Evolutionary conservation across 2,888 invertebrate genomes (phyloP).

Genomic region (Thumatha senex): DNA sequence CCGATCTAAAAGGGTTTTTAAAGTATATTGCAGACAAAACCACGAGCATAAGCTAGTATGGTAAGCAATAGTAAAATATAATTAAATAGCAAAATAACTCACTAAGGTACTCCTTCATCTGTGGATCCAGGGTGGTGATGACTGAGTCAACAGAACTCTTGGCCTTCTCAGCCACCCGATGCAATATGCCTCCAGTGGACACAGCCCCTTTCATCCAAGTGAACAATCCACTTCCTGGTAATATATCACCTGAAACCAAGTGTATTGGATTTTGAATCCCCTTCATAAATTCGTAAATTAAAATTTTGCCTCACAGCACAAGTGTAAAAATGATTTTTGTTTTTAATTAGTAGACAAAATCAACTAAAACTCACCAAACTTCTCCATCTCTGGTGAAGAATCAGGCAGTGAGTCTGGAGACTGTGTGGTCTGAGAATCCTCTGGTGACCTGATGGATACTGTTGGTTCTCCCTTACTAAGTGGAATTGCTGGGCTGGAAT

Average conservation of each 20-base stretch:
- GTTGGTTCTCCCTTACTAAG: constrained; percentile 74
- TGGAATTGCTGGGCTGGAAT: constrained; percentile 77
- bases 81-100: constrained; percentile 62
- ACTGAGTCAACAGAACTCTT: constrained; percentile 92
- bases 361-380: constrained; percentile 66
- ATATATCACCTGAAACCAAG: constrained; percentile 62
- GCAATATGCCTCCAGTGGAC: constrained; percentile 84
- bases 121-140: constrained; percentile 94
- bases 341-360: background rate
- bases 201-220: constrained; percentile 89
- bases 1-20: too few species aligned
- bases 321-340: constrained; percentile 5
- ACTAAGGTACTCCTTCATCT: constrained; percentile 95
- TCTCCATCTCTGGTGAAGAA: constrained; percentile 60
- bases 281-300: too few species aligned
- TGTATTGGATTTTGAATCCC: too few species aligned
- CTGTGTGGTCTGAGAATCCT: constrained; percentile 64
- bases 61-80: background rate
- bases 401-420: constrained; percentile 67
- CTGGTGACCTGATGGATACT: constrained; percentile 66
- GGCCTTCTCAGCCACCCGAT: constrained; percentile 88
- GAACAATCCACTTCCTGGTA: constrained; percentile 83
- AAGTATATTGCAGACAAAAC: too few species aligned
- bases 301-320: too few species aligned
- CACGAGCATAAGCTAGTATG: too few species aligned